Evolutionary conservation across 2,888 invertebrate species (phyloP).

Genomic region (Laspeyria flexula): DNA sequence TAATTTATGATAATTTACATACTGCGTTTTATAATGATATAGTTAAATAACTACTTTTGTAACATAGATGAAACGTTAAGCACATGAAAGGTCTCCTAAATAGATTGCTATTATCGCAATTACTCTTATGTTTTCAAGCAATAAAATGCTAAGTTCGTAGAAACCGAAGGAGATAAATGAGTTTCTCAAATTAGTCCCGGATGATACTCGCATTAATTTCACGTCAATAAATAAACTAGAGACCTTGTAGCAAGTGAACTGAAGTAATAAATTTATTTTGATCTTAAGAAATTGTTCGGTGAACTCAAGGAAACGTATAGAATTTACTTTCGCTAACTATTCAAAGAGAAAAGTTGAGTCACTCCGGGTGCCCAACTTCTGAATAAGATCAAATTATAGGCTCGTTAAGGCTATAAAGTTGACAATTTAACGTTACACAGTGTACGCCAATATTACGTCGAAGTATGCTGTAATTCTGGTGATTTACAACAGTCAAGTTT

Average conservation of each 20-base stretch:
- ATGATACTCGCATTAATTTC: too few relatives aligned
- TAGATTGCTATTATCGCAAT: too few relatives aligned
- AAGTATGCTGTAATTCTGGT: neutral
- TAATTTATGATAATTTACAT: too few relatives aligned
- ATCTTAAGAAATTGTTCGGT: constrained; percentile 37
- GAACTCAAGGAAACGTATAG: constrained; percentile 32
- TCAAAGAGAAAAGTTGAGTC: constrained; percentile 37
- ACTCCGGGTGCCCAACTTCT: constrained; percentile 23
- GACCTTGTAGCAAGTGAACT: constrained; percentile 11
- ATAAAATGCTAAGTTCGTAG: too few relatives aligned
- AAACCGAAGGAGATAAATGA: too few relatives aligned
- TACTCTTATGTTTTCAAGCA: too few relatives aligned
- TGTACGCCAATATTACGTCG: constrained; percentile 11
- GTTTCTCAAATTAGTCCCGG: too few relatives aligned
- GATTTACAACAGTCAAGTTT: neutral
- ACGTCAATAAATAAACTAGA: too few relatives aligned
- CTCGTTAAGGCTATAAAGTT: constrained; percentile 29
- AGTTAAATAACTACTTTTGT: too few relatives aligned
- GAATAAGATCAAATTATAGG: constrained; percentile 38
- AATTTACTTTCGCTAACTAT: constrained; percentile 29
- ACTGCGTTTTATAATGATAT: too few relatives aligned
- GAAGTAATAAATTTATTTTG: constrained; percentile 36
- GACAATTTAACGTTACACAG: constrained; percentile 21
- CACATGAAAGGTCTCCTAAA: too few relatives aligned
- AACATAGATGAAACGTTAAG: too few relatives aligned